Base-by-base conservation (phyloP, 2,888 invertebrate species). In the Macropis europaea region DNA sequence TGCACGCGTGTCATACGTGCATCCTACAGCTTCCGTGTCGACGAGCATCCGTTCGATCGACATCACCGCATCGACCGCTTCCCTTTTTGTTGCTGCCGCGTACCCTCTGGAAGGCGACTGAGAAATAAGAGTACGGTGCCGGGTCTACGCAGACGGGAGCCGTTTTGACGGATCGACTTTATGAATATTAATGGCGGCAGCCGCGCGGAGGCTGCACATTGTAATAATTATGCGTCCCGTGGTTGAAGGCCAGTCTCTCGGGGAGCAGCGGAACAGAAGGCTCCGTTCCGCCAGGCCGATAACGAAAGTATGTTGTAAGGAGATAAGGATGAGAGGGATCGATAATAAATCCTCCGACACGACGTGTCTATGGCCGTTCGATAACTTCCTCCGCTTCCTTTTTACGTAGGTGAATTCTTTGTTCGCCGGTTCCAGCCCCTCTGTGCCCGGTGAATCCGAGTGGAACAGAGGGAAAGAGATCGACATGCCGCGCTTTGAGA, bases 211-310 rank as follows among this genome's bases (percentile, higher is more conserved):
- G 61, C n/a, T n/a, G n/a, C 62, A 69, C 66, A 70, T 69, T 68
- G 76, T 64, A 76, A 82, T 77, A 77, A 81, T 81, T 82, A 80
- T 81, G 81, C 80, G 53, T 69, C 48, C 71, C 73, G 28, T 62
- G 66, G 28, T 50, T 50, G 17, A 63, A 32, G 59, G 34, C 47
- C 15, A 32, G 36, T 34, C 40, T 38, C 40, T 22, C 9, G 32
- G 38, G 38, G 36, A 9, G 30, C n/a, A n/a, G 30, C 15, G 32
- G 38, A 40, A 32, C 22, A 13, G 54, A 34, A 19, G 43, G 26
- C 48, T 40, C 24, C 26, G 30, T 42, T 40, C 28, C 11, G 19
- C 22, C 30, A 26, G 48, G n/a, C 28, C 73, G 73, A 60, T 73
- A 73, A 73, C 73, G 67, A 61, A 67, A 67, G 60, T 61, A 62